Conservation (phyloP, 1,140 invertebrate species). For the Nebria ingens region DNA sequence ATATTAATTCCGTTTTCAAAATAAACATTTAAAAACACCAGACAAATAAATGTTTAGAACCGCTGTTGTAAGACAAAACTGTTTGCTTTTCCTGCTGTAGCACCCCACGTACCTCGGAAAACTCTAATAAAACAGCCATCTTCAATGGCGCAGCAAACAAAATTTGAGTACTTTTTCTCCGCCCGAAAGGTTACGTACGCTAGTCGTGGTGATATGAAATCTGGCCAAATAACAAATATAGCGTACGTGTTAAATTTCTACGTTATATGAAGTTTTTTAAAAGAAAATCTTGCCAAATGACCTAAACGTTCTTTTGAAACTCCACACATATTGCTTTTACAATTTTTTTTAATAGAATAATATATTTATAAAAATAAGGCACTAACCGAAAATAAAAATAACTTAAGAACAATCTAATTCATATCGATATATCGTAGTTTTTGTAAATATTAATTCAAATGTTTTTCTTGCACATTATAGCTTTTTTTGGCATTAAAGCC, state of each 20-base stretch:
- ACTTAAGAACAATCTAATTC: background rate
- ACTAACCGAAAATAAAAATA: background rate
- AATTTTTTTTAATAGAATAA: too few relatives aligned
- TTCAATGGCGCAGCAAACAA: background rate
- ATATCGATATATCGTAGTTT: background rate
- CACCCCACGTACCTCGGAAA: background rate
- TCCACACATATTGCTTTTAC: background rate
- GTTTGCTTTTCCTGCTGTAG: background rate
- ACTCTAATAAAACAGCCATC: background rate
- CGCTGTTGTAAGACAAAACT: background rate
- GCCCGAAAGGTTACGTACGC: too few relatives aligned
- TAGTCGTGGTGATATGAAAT: background rate
- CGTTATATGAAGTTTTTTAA: too few relatives aligned
- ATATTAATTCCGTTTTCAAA: too few relatives aligned
- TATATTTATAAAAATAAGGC: background rate
- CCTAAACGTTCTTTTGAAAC: too few relatives aligned
- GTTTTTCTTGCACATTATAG: background rate
- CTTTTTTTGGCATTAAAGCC: background rate
- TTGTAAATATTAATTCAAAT: background rate
- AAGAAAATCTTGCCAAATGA: too few relatives aligned
- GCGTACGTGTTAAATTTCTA: background rate
- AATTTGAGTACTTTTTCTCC: background rate
- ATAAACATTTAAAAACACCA: too few relatives aligned
- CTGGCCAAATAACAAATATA: background rate
- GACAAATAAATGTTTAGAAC: background rate